Evolutionary conservation across 2,113 vertebrate genomes (phyloP).

Genomic region (Sapajus apella): DNA sequence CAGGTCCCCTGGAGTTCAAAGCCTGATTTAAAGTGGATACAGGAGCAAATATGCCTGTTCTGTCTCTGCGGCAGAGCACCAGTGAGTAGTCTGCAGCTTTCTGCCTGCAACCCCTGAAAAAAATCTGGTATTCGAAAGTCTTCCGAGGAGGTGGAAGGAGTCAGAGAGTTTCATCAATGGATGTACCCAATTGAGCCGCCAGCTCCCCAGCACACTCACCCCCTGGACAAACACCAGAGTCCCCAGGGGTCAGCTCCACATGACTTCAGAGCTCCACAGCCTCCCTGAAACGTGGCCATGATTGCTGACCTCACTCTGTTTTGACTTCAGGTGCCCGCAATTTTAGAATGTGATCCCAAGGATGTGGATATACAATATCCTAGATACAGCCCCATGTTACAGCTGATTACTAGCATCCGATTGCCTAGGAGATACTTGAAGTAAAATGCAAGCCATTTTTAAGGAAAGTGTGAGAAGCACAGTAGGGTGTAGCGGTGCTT

Average conservation of each 20-base stretch:
- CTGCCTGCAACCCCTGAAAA: neutral
- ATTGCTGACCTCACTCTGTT: neutral
- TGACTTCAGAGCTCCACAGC: neutral
- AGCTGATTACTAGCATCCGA: fast-evolving
- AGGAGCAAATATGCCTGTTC: neutral
- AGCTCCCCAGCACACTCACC: neutral
- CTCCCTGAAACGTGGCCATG: neutral
- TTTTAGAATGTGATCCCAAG: neutral
- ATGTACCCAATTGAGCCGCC: neutral
- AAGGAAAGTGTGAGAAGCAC: neutral
- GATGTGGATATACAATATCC: fast-evolving
- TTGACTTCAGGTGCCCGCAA: neutral
- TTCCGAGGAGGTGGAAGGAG: neutral
- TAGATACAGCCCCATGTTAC: fast-evolving
- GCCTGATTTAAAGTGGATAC: neutral
- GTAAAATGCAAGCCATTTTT: neutral
- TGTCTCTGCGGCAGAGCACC: fast-evolving
- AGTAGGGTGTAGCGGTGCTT: too few relatives aligned
- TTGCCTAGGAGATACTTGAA: fast-evolving
- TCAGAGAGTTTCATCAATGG: neutral
- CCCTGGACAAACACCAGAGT: neutral
- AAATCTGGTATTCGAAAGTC: neutral
- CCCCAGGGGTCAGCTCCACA: fast-evolving
- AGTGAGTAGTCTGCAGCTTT: neutral
- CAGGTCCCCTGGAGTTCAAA: neutral